phyloP scores from a whole-genome alignment of 2,888 invertebrate genomes.

The Lithosia quadra region DNA sequence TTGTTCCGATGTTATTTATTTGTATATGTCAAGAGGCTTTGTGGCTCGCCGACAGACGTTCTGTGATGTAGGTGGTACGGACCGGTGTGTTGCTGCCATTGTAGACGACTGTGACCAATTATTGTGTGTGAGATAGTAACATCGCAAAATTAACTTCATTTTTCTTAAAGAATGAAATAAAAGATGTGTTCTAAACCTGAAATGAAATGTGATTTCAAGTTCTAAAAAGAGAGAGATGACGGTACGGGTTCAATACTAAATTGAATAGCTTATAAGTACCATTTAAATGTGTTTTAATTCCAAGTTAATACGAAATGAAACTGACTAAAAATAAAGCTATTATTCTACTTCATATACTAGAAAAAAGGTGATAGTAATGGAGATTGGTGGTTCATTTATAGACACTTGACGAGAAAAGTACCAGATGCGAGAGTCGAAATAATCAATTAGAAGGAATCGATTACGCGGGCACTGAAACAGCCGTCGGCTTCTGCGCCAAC shows the following conservation, averaged over 20 bases:
- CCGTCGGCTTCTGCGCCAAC: slow-evolving; percentile 67
- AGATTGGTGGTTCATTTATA: slow-evolving; percentile 49
- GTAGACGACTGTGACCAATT: slow-evolving; percentile 79
- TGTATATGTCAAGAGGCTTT: slow-evolving; percentile 81
- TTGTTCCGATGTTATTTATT: slow-evolving; percentile 85
- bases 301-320: slow-evolving; percentile 27
- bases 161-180: slow-evolving; percentile 37
- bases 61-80: slow-evolving; percentile 71
- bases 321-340: slow-evolving; percentile 17
- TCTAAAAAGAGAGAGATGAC: neutral
- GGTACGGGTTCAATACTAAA: neutral
- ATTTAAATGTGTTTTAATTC: slow-evolving; percentile 20
- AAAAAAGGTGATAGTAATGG: slow-evolving; percentile 35
- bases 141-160: slow-evolving; percentile 72
- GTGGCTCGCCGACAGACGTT: slow-evolving; percentile 72
- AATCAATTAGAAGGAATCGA: slow-evolving; percentile 78
- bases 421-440: slow-evolving; percentile 65
- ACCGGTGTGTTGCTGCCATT: slow-evolving; percentile 63
- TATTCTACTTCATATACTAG: slow-evolving; percentile 14
- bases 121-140: slow-evolving; percentile 74
- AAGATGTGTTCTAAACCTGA: neutral
- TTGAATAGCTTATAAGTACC: slow-evolving; percentile 4
- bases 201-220: neutral
- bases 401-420: slow-evolving; percentile 41
- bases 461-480: slow-evolving; percentile 65